These are phyloP conservation scores for Erpetoichthys calabaricus DNA, from an alignment of 2,797 vertebrate species.

Conservation along the genomic window DNA sequence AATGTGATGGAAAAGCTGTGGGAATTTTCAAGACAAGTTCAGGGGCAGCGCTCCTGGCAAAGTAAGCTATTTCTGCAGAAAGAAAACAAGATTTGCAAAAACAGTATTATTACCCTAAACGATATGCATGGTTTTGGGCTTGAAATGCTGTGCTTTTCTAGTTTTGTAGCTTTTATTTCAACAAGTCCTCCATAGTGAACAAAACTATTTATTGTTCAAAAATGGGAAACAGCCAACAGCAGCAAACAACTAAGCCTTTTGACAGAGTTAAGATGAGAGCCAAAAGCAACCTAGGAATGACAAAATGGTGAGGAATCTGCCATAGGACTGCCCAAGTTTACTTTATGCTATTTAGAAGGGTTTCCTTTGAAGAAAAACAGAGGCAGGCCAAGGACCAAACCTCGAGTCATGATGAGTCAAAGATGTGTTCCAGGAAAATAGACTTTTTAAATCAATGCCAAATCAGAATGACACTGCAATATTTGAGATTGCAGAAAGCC, in stretches of 20 bases:
- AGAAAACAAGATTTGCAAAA: too few species aligned
- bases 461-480: too few species aligned
- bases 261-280: not conserved
- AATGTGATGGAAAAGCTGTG: too few species aligned
- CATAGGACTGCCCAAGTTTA: not conserved
- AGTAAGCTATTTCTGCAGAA: too few species aligned
- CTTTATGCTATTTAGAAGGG: not conserved
- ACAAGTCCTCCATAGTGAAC: not conserved
- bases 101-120: too few species aligned
- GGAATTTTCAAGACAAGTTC: too few species aligned
- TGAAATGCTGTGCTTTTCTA: not conserved
- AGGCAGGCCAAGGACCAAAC: too few species aligned
- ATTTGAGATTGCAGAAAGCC: too few species aligned
- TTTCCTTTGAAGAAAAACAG: not conserved
- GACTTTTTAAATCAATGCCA: too few species aligned
- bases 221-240: not conserved
- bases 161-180: slow-evolving; percentile 1
- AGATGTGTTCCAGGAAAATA: not conserved
- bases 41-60: too few species aligned
- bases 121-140: too few species aligned
- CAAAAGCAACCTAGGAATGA: not conserved
- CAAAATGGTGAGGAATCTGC: slow-evolving; percentile 2
- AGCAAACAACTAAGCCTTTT: not conserved
- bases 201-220: not conserved
- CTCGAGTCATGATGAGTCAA: not conserved